These are phyloP conservation scores for Oryzias melastigma DNA, from an alignment of 2,113 vertebrate species.

Conservation along the genomic window DNA sequence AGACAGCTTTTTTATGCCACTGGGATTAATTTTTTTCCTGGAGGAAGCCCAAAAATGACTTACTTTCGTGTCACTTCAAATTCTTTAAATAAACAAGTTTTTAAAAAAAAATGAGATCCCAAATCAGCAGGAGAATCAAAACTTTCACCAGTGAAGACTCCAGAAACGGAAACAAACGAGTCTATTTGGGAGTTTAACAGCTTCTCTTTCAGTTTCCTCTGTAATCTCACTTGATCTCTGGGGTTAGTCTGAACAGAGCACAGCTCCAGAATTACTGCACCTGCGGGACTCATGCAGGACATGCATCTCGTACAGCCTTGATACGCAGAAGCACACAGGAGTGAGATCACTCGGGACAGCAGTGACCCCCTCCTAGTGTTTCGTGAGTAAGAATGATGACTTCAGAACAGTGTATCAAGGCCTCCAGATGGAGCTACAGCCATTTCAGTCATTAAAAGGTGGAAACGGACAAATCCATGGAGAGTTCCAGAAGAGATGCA, in stretches of 20 bases:
- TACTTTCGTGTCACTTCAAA: constrained; percentile 21
- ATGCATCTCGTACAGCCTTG: constrained; percentile 7
- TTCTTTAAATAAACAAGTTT: too few species aligned
- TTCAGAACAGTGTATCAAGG: constrained; percentile 19
- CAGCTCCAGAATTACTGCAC: constrained; percentile 16
- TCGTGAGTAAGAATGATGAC: constrained; percentile 10
- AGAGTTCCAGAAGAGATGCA: background rate
- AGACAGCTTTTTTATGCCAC: too few species aligned
- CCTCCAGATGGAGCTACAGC: constrained; percentile 23
- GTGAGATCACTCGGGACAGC: constrained; percentile 40
- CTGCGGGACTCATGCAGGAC: constrained; percentile 10
- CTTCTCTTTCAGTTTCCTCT: constrained; percentile 31
- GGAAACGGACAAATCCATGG: constrained; percentile 13
- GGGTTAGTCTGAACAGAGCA: constrained; percentile 26
- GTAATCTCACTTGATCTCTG: constrained; percentile 15
- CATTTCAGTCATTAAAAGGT: constrained; percentile 34
- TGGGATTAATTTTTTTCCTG: constrained; percentile 22
- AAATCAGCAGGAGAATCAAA: background rate
- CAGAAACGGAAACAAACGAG: constrained; percentile 9
- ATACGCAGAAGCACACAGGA: background rate
- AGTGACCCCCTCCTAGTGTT: background rate
- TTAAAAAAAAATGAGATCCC: too few species aligned
- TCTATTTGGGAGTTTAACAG: background rate
- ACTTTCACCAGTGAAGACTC: constrained; percentile 15
- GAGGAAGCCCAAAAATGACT: constrained; percentile 22